These are phyloP conservation scores for Dasyurus viverrinus DNA, from an alignment of 2,113 vertebrate species.

Conservation along the genomic window DNA sequence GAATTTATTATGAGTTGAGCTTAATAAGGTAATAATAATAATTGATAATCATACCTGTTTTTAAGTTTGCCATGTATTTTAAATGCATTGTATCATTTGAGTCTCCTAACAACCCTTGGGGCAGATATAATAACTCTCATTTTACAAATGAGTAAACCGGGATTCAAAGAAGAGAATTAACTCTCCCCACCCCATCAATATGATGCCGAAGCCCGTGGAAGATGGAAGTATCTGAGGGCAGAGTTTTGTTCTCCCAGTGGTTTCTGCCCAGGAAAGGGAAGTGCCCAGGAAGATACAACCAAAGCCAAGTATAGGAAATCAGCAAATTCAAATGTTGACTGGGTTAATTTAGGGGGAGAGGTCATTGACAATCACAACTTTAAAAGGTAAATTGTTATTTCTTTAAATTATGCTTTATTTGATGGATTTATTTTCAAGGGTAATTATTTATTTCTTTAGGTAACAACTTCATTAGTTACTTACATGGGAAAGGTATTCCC, in stretches of 20 bases:
- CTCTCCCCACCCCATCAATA: not conserved
- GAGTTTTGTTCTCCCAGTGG: not conserved
- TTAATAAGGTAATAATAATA: not conserved
- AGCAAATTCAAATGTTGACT: not conserved
- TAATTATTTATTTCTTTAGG: not conserved
- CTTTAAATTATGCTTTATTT: not conserved
- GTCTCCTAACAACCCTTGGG: not conserved
- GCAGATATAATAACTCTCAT: not conserved
- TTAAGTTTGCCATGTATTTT: not conserved
- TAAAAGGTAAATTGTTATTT: not conserved
- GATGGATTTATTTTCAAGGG: not conserved
- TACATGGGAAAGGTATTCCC: not conserved
- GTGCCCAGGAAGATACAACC: not conserved
- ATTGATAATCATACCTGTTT: not conserved
- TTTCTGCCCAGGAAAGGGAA: too few relatives aligned
- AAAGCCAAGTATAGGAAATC: not conserved
- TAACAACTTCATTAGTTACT: conserved; percentile 6
- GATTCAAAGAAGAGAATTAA: not conserved
- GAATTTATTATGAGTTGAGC: not conserved
- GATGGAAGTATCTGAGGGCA: not conserved
- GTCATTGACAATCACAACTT: not conserved
- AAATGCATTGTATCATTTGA: not conserved
- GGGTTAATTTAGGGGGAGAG: not conserved
- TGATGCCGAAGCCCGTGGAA: not conserved
- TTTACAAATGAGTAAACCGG: not conserved